Base-by-base conservation (phyloP, 1,140 invertebrate species). In the Saxidomus purpurata region DNA sequence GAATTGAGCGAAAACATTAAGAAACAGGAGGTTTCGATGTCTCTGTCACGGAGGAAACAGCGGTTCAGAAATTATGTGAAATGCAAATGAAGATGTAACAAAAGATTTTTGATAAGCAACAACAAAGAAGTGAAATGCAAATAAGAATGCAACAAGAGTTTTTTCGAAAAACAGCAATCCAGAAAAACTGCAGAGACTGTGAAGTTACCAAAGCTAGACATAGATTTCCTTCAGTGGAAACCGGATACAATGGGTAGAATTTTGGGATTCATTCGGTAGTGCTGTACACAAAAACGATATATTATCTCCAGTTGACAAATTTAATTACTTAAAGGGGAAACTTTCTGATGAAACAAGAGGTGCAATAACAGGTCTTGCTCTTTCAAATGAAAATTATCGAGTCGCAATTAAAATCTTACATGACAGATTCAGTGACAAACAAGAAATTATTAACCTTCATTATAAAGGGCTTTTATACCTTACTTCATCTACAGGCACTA, bases 291-390 rank as follows among this genome's bases (percentile, higher is more conserved):
- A 40, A 28, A 77, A 77, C n/a, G 74, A 77, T 17, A 77, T 3
- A 49, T n/a, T 77, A 25, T 77, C 74, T 4, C 74, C 74, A 43
- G 74, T 77, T 43, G 74, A 77, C n/a, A 77, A 77, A 77, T 77
- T 77, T n/a, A 77, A 77, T 77, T 77, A 77, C 74, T 43, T 77
- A n/a, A 77, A 77, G 38, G 36, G 74, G 13, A 77, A 69, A 38
- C 67, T 69, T 31, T 15, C 67, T 25, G 61, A 22, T 34, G 61
- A 63, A 63, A 22, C 61, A 25, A n/a, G 61, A 63, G 19, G 3
- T 4, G 38, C 74, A 19, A 77, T 77, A 8, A 31, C 36, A 8
- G 74, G 38, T 15, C 74, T 40, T 11, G 2, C 74, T 8, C n/a
- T 77, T 4, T 77, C 74, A 15, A 77, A 77, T 77, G 38, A 40